A percentile compares a stretch with the other conserved stretches of the same genome.
phyloP scores from a whole-genome alignment of 2,797 vertebrate genomes.

The Tamandua tetradactyla region DNA sequence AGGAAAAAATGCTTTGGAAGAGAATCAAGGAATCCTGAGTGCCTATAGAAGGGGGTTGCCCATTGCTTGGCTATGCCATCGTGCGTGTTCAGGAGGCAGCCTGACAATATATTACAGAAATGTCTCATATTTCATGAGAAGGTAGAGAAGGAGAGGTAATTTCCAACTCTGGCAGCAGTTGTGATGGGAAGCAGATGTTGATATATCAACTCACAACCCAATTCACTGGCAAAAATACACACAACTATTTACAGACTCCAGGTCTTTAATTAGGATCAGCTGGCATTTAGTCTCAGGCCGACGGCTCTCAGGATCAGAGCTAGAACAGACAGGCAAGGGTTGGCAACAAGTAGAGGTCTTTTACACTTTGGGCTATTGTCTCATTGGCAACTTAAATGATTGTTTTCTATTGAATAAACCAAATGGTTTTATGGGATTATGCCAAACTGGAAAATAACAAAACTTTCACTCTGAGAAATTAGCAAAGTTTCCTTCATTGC shows the following conservation, averaged over 20 bases:
- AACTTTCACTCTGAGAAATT: slow-evolving; percentile 23
- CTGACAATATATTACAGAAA: not conserved
- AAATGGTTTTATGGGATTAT: not conserved
- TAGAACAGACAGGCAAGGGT: not conserved
- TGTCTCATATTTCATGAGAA: not conserved
- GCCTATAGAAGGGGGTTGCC: not conserved
- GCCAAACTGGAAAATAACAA: slow-evolving; percentile 42
- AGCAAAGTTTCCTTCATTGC: not conserved
- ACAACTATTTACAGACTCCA: not conserved
- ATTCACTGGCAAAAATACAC: not conserved
- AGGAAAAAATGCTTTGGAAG: not conserved
- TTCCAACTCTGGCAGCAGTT: not conserved
- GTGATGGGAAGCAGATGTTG: slow-evolving; percentile 10
- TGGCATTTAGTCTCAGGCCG: not conserved
- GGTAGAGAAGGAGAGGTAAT: not conserved
- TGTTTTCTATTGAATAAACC: slow-evolving; percentile 43
- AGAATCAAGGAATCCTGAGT: not conserved
- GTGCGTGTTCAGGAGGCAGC: not conserved
- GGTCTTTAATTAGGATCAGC: slow-evolving; percentile 40
- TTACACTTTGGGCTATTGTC: slow-evolving; percentile 31
- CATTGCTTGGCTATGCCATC: not conserved
- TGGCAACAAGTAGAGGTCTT: not conserved
- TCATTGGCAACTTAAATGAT: slow-evolving; percentile 46
- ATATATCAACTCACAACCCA: not conserved
- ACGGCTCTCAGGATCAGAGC: not conserved